phyloP scores from a whole-genome alignment of 2,888 invertebrate species.

The Mimumesa dahlbomi region DNA sequence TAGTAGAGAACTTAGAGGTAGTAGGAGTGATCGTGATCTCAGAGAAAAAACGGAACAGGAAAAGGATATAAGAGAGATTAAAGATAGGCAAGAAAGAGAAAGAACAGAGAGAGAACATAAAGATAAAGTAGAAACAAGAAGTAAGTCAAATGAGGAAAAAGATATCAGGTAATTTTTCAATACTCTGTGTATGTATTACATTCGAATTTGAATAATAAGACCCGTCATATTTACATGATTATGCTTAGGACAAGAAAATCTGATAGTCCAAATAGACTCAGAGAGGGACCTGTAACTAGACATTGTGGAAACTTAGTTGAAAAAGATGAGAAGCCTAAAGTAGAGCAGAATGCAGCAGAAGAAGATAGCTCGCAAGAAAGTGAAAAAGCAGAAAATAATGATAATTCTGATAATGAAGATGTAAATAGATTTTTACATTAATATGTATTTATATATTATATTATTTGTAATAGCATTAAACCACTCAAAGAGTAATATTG shows the following conservation, averaged over 20 bases:
- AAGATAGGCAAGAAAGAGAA: slow-evolving; percentile 65
- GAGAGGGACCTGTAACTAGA: slow-evolving; percentile 77
- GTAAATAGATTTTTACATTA: slow-evolving; percentile 52
- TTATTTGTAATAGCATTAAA: neutral
- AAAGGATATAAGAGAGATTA: slow-evolving; percentile 68
- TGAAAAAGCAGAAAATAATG: slow-evolving; percentile 75
- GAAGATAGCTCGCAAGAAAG: slow-evolving; percentile 76
- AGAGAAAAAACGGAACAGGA: slow-evolving; percentile 69
- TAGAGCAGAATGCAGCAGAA: slow-evolving; percentile 67
- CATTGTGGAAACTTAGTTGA: slow-evolving; percentile 70
- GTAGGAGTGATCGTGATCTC: slow-evolving; percentile 66
- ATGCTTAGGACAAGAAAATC: slow-evolving; percentile 68
- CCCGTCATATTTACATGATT: slow-evolving; percentile 4
- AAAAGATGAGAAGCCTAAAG: slow-evolving; percentile 73
- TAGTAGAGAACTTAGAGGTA: slow-evolving; percentile 63
- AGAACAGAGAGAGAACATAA: slow-evolving; percentile 63
- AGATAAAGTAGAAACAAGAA: slow-evolving; percentile 69
- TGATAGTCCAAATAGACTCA: slow-evolving; percentile 72
- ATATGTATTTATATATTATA: neutral
- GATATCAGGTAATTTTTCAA: slow-evolving; percentile 66
- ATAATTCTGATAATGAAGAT: slow-evolving; percentile 77
- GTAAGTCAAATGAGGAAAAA: slow-evolving; percentile 73
- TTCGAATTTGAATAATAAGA: slow-evolving; percentile 1
- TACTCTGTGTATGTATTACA: slow-evolving; percentile 9
- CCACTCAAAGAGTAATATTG: slow-evolving; percentile 5